These are phyloP conservation scores for Helicoverpa zea DNA, from an alignment of 1,140 invertebrate species.

Conservation along the genomic window DNA sequence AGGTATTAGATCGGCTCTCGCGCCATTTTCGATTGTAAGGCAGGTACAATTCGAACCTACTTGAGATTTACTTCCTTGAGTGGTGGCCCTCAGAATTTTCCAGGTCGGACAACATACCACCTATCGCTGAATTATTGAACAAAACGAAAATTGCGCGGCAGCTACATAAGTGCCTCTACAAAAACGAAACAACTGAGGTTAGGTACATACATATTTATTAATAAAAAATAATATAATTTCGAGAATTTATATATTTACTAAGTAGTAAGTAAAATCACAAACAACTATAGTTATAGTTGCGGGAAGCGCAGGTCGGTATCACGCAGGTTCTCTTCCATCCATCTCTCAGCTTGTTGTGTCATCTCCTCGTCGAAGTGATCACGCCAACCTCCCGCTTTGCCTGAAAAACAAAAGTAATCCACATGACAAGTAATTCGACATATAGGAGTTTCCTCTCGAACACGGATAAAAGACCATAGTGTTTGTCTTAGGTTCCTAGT, in stretches of 20 bases:
- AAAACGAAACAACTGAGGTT: too few species aligned
- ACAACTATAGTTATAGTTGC: not conserved
- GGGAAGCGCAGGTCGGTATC: slow-evolving; percentile 54
- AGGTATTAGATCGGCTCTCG: slow-evolving; percentile 19
- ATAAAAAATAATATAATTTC: not conserved
- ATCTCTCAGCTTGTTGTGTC: slow-evolving; percentile 52
- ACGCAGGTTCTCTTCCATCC: slow-evolving; percentile 52
- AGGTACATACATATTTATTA: not conserved
- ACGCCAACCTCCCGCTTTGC: slow-evolving; percentile 56
- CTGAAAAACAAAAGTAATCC: slow-evolving; percentile 27
- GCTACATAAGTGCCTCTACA: too few species aligned
- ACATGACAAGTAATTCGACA: too few species aligned
- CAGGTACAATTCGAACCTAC: not conserved
- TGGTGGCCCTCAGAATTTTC: slow-evolving; percentile 23
- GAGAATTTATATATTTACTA: not conserved
- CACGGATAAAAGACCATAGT: too few species aligned
- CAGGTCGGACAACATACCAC: not conserved
- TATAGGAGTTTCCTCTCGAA: not conserved
- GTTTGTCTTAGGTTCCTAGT: too few species aligned
- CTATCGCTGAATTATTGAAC: too few species aligned
- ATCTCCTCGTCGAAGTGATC: slow-evolving; percentile 59
- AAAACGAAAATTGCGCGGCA: not conserved
- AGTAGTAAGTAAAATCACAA: not conserved
- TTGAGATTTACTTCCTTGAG: slow-evolving; percentile 14
- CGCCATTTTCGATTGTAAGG: slow-evolving; percentile 14